Conservation (phyloP, 92 coral and sea anemone genomes). For the Heteractis magnifica region DNA sequence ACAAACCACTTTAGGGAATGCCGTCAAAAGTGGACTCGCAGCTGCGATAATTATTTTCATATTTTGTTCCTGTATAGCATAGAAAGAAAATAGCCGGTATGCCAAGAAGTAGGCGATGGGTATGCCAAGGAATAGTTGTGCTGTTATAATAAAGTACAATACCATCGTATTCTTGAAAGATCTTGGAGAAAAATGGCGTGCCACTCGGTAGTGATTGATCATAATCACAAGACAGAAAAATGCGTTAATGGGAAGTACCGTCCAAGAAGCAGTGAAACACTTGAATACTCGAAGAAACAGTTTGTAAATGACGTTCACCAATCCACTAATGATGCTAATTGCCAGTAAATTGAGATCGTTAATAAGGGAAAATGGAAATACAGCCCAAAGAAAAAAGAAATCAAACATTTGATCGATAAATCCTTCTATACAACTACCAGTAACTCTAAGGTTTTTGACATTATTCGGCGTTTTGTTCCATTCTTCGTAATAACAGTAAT, state of each 20-base stretch:
- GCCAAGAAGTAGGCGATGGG: conserved; percentile 37
- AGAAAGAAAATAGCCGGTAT: conserved; percentile 43
- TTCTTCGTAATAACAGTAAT: too few relatives aligned
- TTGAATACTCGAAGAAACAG: too few relatives aligned
- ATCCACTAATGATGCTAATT: too few relatives aligned
- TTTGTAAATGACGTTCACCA: too few relatives aligned
- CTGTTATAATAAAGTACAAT: conserved; percentile 20
- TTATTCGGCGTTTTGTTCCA: too few relatives aligned
- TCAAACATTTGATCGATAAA: too few relatives aligned
- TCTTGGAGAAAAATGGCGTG: not conserved
- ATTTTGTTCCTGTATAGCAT: conserved; percentile 21
- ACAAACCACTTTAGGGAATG: conserved; percentile 40
- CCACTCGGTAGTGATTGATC: conserved; percentile 41
- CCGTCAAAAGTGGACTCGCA: conserved; percentile 35
- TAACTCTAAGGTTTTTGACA: too few relatives aligned
- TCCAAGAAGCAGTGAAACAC: too few relatives aligned
- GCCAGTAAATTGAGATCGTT: too few relatives aligned
- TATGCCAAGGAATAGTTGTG: conserved; percentile 47
- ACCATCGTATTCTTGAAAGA: conserved; percentile 5
- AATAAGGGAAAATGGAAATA: too few relatives aligned
- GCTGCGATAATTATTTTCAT: conserved; percentile 33
- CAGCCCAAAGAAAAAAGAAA: too few relatives aligned
- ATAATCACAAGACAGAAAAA: conserved; percentile 31
- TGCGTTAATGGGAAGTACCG: conserved; percentile 33
- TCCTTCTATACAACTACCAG: too few relatives aligned